Conservation (phyloP, 2,797 vertebrate species). For the Florisuga fusca region DNA sequence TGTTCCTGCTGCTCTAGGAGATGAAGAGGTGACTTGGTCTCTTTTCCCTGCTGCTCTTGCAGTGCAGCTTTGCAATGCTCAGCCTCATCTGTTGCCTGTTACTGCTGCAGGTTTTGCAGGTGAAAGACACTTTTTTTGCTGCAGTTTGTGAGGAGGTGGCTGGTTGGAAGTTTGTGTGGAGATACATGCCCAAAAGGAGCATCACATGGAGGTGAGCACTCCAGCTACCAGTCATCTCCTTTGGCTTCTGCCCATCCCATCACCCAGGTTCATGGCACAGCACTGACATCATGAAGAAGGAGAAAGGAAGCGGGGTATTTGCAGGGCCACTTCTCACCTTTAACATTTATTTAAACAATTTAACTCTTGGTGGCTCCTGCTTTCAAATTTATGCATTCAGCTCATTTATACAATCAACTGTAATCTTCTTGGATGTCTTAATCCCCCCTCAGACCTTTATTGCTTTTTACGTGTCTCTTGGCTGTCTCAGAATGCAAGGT, state of each 20-base stretch:
- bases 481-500: background rate
- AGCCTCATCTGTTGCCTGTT: background rate
- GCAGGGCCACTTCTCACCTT: background rate
- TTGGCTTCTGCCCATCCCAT: background rate
- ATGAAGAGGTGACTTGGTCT: background rate
- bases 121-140: background rate
- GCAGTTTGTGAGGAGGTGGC: background rate
- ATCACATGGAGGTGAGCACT: rapidly evolving
- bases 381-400: rapidly evolving
- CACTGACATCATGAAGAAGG: too few relatives aligned
- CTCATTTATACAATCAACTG: background rate
- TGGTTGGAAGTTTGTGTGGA: rapidly evolving
- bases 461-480: background rate
- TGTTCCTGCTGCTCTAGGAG: background rate
- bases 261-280: rapidly evolving
- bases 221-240: background rate
- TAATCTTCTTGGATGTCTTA: background rate
- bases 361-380: background rate
- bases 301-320: background rate
- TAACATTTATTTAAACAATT: background rate
- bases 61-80: rapidly evolving
- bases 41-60: rapidly evolving
- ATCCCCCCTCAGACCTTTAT: background rate
- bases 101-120: background rate
- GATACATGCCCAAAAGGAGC: rapidly evolving